These are phyloP conservation scores for Galbula dea DNA, from an alignment of 2,113 vertebrate species.

Conservation along the genomic window DNA sequence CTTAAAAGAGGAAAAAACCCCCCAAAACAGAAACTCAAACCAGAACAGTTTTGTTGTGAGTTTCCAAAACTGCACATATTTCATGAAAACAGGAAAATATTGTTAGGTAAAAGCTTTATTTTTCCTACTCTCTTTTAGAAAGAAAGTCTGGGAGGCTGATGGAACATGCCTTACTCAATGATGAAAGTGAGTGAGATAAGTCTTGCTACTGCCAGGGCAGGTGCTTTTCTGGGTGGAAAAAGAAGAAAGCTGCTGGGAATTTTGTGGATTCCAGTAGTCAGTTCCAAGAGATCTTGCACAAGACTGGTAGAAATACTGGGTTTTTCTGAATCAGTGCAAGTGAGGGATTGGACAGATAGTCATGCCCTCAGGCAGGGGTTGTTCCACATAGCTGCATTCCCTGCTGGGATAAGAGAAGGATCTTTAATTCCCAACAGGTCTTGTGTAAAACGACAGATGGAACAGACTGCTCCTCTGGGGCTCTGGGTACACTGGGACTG, in stretches of 20 bases:
- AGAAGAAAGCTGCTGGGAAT: background rate
- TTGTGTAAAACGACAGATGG: background rate
- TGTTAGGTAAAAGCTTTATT: background rate
- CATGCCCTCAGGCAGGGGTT: background rate
- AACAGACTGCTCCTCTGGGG: background rate
- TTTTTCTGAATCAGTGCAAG: background rate
- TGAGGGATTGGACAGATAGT: background rate
- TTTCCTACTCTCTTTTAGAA: constrained; percentile 67
- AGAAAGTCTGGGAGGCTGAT: constrained; percentile 81
- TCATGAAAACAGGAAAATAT: background rate
- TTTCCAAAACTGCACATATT: background rate
- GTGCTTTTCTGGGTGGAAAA: background rate
- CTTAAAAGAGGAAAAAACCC: background rate
- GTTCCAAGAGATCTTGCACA: background rate
- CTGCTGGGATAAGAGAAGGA: background rate
- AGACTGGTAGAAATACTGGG: background rate
- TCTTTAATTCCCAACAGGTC: background rate
- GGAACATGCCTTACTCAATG: constrained; percentile 96
- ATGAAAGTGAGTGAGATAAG: constrained; percentile 86
- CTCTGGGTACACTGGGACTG: background rate
- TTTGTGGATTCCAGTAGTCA: background rate
- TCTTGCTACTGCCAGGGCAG: background rate
- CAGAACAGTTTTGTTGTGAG: background rate
- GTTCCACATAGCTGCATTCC: background rate
- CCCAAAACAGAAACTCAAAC: too few species aligned